Percentiles rank a stretch among this genome's conserved stretches.
Evolutionary conservation across 2,888 invertebrate species (phyloP).

Genomic region (Mythimna lalbum): DNA sequence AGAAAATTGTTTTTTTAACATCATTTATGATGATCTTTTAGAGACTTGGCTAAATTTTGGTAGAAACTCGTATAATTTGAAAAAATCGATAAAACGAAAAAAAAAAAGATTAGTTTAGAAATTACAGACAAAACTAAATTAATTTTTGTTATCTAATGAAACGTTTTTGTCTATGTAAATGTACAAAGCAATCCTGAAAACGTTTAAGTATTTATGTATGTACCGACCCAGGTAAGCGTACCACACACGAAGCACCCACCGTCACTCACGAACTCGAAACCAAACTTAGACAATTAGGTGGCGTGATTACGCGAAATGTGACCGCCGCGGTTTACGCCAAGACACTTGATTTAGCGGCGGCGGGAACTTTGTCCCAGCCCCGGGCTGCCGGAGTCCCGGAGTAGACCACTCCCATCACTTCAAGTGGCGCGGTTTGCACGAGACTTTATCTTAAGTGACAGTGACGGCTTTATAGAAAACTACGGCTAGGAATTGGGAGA

Average conservation of each 20-base stretch:
- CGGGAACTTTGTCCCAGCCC: slow-evolving; percentile 49
- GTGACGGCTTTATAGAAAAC: slow-evolving; percentile 41
- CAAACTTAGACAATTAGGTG: slow-evolving; percentile 65
- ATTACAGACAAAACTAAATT: background rate
- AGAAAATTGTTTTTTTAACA: background rate
- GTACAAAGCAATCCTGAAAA: slow-evolving; percentile 13
- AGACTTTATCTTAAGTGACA: slow-evolving; percentile 53
- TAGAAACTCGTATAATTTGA: too few species aligned
- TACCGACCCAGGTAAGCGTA: slow-evolving; percentile 17
- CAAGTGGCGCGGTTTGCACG: slow-evolving; percentile 38
- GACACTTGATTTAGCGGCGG: slow-evolving; percentile 59
- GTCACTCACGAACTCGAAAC: slow-evolving; percentile 57
- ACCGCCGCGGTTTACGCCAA: slow-evolving; percentile 60
- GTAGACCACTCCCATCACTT: slow-evolving; percentile 47
- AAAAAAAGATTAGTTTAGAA: too few species aligned
- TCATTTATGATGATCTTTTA: background rate
- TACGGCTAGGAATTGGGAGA: slow-evolving; percentile 16
- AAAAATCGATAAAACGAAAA: too few species aligned
- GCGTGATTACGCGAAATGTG: slow-evolving; percentile 65
- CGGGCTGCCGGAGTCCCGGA: slow-evolving; percentile 7
- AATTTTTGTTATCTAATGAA: background rate
- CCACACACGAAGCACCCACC: slow-evolving; percentile 21
- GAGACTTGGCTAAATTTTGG: too few species aligned
- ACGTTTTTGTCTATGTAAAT: background rate
- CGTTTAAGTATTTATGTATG: slow-evolving; percentile 12